Conservation (phyloP, 2,888 invertebrate species). For the Zygaena filipendulae region DNA sequence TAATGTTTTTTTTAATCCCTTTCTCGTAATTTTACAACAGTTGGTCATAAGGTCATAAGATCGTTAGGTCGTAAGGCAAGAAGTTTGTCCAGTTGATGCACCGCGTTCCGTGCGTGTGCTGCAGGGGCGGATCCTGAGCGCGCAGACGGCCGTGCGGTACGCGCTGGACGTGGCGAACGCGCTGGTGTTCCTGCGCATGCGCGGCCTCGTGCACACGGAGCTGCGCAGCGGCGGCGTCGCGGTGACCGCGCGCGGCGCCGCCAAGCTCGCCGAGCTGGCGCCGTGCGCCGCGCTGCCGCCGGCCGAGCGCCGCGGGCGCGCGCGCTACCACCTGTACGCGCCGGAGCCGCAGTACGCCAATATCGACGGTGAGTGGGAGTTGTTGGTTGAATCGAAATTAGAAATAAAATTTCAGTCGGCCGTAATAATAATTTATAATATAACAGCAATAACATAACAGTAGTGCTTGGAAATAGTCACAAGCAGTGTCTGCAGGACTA, state of each 20-base stretch:
- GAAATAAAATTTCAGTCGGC: too few species aligned
- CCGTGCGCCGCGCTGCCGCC: conserved; percentile 31
- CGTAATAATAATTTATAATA: too few species aligned
- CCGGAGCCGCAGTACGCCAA: conserved; percentile 56
- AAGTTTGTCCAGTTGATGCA: too few species aligned
- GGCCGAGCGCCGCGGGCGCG: conserved; percentile 15
- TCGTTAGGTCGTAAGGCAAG: too few species aligned
- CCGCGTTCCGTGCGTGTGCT: too few species aligned
- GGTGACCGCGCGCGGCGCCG: conserved; percentile 46
- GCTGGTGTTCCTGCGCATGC: conserved; percentile 54
- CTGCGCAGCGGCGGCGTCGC: conserved; percentile 49
- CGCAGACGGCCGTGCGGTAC: conserved; percentile 48
- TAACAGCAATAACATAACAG: too few species aligned
- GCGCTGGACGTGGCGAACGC: conserved; percentile 54
- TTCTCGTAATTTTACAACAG: too few species aligned
- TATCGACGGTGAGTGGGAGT: conserved; percentile 38
- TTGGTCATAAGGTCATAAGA: too few species aligned
- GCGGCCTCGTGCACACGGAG: conserved; percentile 54
- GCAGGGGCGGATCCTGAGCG: conserved; percentile 48
- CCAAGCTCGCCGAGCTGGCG: conserved; percentile 52
- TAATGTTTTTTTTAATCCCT: too few species aligned
- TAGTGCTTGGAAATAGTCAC: too few species aligned
- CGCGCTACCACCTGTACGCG: conserved; percentile 35
- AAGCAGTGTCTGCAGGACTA: too few species aligned
- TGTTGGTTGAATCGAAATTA: background rate